Evolutionary conservation across 2,797 vertebrate genomes (phyloP).

Genomic region (Bradypus variegatus): DNA sequence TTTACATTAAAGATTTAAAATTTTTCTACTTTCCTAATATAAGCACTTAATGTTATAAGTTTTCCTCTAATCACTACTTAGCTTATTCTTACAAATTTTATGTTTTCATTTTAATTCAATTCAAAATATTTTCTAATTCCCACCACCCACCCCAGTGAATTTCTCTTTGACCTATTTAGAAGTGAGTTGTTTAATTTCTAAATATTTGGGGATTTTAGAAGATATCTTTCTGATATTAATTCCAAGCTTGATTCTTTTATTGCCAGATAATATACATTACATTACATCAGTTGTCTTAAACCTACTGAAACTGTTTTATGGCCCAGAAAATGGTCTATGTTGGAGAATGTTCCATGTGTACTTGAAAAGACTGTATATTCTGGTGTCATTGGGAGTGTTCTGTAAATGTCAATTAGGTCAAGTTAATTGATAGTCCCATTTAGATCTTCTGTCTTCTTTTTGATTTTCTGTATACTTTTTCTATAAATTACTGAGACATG

Average conservation of each 20-base stretch:
- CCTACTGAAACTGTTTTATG: neutral
- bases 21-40: neutral
- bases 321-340: neutral
- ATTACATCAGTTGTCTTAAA: neutral
- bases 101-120: neutral
- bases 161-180: neutral
- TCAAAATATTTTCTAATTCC: neutral
- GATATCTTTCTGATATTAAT: neutral
- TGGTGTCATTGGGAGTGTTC: neutral
- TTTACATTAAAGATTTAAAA: neutral
- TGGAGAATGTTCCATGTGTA: neutral
- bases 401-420: neutral
- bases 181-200: neutral
- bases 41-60: too few species aligned
- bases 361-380: neutral
- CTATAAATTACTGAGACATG: neutral
- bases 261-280: neutral
- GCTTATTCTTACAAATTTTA: neutral
- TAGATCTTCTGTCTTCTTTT: neutral
- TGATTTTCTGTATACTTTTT: neutral
- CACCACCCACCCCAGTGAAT: neutral
- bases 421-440: neutral
- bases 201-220: neutral
- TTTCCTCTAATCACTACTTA: neutral
- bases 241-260: neutral